Evolutionary conservation across 30 jellyfish, hydroid and myxozoan genomes (phyloP).

Genomic region (Pseudorhiza aurosa): DNA sequence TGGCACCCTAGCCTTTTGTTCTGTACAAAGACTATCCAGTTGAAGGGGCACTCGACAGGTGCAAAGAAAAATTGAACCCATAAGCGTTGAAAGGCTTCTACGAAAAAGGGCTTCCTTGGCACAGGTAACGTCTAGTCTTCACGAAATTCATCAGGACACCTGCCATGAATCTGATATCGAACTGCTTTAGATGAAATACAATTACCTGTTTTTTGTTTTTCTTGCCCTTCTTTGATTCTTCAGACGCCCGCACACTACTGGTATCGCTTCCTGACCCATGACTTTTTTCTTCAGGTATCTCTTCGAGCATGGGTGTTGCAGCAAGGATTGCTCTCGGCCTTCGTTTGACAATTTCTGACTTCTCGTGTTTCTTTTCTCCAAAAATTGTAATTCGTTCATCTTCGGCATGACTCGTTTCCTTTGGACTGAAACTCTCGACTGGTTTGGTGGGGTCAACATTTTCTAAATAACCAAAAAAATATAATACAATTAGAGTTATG

Average conservation of each 20-base stretch:
- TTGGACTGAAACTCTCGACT: not conserved
- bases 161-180: not conserved
- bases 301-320: conserved; percentile 85
- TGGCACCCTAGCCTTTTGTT: too few relatives aligned
- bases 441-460: not conserved
- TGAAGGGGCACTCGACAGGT: too few relatives aligned
- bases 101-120: conserved; percentile 2
- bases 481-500: too few relatives aligned
- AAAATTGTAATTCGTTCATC: not conserved
- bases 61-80: too few relatives aligned
- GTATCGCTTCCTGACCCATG: conserved; percentile 68
- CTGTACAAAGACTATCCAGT: too few relatives aligned
- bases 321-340: conserved; percentile 81
- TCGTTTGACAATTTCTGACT: conserved; percentile 62
- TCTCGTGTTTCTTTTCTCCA: conserved; percentile 41
- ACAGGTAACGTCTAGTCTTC: not conserved
- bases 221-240: conserved; percentile 23
- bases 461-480: not conserved
- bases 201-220: conserved; percentile 56
- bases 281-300: conserved; percentile 89
- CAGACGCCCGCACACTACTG: conserved; percentile 23
- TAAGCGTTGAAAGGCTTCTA: too few relatives aligned
- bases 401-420: conserved; percentile 24
- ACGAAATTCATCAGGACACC: not conserved
- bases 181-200: not conserved